Evolutionary conservation across 2,113 vertebrate genomes (phyloP), one percentile per base, ranked within the genome.

Genomic region (Baryphthengus martii): DNA sequence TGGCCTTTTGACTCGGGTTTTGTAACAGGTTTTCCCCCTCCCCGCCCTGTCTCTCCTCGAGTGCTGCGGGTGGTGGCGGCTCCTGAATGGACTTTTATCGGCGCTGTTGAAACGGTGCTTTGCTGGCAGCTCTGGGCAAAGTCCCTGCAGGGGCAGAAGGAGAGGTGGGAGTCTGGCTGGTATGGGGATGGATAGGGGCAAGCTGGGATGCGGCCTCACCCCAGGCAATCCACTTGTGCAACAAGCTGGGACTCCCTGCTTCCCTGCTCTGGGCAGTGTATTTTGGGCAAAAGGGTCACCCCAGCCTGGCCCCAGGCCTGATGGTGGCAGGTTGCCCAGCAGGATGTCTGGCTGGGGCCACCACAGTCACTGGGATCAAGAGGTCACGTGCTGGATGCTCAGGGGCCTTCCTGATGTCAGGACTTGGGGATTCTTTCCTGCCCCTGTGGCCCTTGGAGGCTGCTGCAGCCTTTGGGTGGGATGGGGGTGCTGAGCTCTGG

Each of bases 61-160:
- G 55, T 4, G 75, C 75, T 49, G 85, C 3, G 17, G 23, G 52
- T 67, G 44, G 29, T 50, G 35, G 67, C 6, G 35, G 67, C 6
- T 95, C 63, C 49, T 45, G 56, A 29, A 1, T 81, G 95, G 95
- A 97, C 95, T 97, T 96, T 97, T 90, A 56, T 70, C 93, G 7
- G 47, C 1, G 3, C 76, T 89, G 84, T 94, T 88, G 78, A 89
- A 94, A 93, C 2, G 72, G 39, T 77, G 88, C 61, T 88, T 82
- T 2, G 95, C 88, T 96, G 96, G 95, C 94, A 65, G 56, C 44
- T 19, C 63, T 0, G 85, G 68, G 58, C 95, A 92, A 94, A 97
- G 97, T 97, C 93, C 95, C 12, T 1, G 1, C 20, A 5, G 53
- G 56, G 85, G 49, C 0, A 15, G 67, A 82, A 72, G 85, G 53